Evolutionary conservation across 2,888 invertebrate genomes (phyloP).

Genomic region (Rhabditophanes sp.): DNA sequence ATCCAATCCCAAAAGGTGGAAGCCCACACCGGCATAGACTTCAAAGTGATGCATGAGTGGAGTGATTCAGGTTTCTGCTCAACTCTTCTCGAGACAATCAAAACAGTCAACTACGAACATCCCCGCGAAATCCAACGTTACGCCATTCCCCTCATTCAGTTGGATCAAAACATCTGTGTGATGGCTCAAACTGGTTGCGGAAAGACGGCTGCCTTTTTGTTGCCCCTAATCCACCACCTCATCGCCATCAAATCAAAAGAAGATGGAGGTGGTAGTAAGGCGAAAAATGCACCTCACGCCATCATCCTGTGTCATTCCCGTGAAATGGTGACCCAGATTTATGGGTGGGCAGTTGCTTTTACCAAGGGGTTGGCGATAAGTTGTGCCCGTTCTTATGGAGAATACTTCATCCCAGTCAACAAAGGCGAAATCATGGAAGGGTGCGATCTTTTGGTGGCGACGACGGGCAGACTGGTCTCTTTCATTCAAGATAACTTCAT

Average conservation of each 20-base stretch:
- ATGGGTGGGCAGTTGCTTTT: slow-evolving; percentile 8
- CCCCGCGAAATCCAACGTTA: slow-evolving; percentile 86
- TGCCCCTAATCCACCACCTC: slow-evolving; percentile 62
- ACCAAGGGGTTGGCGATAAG: neutral
- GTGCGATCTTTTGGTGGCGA: slow-evolving; percentile 52
- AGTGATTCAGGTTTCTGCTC: neutral
- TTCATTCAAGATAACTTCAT: too few relatives aligned
- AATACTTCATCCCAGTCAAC: slow-evolving; percentile 6
- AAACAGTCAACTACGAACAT: slow-evolving; percentile 54
- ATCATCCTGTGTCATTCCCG: slow-evolving; percentile 76
- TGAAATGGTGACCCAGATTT: slow-evolving; percentile 74
- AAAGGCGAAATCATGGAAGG: slow-evolving; percentile 45
- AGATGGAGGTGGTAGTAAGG: too few relatives aligned
- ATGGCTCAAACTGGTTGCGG: slow-evolving; percentile 97
- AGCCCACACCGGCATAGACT: too few relatives aligned
- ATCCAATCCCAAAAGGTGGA: too few relatives aligned
- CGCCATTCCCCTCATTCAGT: slow-evolving; percentile 69
- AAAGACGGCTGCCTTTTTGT: slow-evolving; percentile 80
- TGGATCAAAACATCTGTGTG: slow-evolving; percentile 77
- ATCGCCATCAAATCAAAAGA: neutral
- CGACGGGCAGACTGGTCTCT: too few relatives aligned
- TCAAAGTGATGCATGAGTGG: too few relatives aligned
- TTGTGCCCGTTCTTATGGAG: slow-evolving; percentile 5
- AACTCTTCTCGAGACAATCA: neutral
- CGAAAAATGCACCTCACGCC: slow-evolving; percentile 61